Evolutionary conservation across 1,140 invertebrate species (phyloP).

Genomic region (Micrasema minimum): DNA sequence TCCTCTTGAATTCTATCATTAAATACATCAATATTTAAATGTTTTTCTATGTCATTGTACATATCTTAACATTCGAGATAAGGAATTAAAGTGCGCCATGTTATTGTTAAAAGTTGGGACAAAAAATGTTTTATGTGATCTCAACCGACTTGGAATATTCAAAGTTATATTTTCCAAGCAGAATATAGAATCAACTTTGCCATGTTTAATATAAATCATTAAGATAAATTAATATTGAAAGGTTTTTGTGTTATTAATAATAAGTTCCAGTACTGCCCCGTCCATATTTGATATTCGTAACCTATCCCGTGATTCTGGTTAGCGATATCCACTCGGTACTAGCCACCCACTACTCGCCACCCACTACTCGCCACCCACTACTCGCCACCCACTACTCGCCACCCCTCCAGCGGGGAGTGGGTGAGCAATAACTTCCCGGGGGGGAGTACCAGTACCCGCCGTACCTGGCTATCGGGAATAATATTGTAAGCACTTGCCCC

Average conservation of each 20-base stretch:
- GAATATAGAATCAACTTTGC: neutral
- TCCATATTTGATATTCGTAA: slow-evolving; percentile 21
- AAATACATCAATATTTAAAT: too few relatives aligned
- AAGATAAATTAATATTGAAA: neutral
- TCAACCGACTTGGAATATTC: too few relatives aligned
- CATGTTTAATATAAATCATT: neutral
- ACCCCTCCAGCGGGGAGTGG: slow-evolving; percentile 2
- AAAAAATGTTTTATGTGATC: too few relatives aligned
- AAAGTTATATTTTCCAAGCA: too few relatives aligned
- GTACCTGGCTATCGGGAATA: neutral
- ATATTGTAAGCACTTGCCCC: neutral
- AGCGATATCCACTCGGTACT: slow-evolving; percentile 29
- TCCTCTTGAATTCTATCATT: too few relatives aligned
- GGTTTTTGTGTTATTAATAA: neutral
- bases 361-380: too few relatives aligned
- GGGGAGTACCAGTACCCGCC: neutral
- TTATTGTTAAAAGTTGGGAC: too few relatives aligned
- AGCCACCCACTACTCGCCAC: neutral
- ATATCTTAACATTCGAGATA: too few relatives aligned
- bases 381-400: too few relatives aligned
- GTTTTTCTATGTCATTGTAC: too few relatives aligned
- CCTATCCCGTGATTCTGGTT: slow-evolving; percentile 35
- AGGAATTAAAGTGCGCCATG: too few relatives aligned
- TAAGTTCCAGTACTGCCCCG: slow-evolving; percentile 3
- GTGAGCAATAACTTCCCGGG: neutral